Conservation (phyloP, 1,140 invertebrate genomes). For the Microvelia longipes region DNA sequence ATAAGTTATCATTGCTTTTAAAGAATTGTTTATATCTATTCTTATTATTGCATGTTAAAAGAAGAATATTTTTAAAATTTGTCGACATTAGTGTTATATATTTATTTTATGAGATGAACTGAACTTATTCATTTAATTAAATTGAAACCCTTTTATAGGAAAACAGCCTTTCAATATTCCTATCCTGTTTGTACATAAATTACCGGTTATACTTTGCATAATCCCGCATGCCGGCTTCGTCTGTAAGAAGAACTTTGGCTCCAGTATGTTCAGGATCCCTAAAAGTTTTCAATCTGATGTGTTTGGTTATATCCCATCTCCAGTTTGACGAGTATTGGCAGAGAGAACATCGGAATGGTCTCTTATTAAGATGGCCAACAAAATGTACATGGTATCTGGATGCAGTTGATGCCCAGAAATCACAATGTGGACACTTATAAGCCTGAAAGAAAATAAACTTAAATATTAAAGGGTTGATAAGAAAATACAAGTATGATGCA, state of each 20-base stretch:
- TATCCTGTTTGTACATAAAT: not conserved
- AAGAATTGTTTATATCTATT: no score
- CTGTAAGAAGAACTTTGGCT: conserved; percentile 71
- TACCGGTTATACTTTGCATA: conserved; percentile 70
- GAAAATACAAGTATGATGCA: no score
- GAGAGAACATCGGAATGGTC: conserved; percentile 86
- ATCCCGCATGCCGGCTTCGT: conserved; percentile 76
- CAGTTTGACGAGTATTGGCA: conserved; percentile 87
- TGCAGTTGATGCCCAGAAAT: conserved; percentile 67
- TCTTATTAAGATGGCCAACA: conserved; percentile 78
- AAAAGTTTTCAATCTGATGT: conserved; percentile 75
- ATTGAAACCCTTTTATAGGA: no score
- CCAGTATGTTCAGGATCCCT: conserved; percentile 60
- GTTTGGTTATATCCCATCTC: conserved; percentile 92
- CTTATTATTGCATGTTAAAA: no score
- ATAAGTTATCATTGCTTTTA: no score
- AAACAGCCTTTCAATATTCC: not conserved
- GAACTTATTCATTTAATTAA: no score
- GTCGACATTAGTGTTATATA: no score
- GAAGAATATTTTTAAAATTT: no score
- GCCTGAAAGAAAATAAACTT: conserved; percentile 27
- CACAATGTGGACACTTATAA: conserved; percentile 78
- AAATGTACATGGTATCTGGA: conserved; percentile 77
- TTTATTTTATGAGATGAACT: no score
- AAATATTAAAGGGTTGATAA: no score